These are phyloP conservation scores for Heliothis virescens DNA, from an alignment of 1,140 invertebrate species.

Conservation along the genomic window DNA sequence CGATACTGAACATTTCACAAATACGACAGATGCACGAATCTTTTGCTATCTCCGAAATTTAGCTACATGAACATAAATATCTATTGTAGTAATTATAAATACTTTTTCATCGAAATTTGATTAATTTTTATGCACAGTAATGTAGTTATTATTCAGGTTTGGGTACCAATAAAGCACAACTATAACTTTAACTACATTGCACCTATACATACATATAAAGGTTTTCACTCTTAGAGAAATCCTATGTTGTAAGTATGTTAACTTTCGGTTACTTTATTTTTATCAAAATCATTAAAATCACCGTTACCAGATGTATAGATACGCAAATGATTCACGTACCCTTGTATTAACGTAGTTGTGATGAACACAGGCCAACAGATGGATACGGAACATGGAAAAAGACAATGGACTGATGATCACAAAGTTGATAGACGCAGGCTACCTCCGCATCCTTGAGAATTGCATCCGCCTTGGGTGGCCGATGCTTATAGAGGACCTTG, in stretches of 20 bases:
- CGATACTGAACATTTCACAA: background rate
- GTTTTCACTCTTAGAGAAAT: no score
- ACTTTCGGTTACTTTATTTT: no score
- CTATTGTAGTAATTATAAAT: no score
- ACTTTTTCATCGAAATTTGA: no score
- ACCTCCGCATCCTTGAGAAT: conserved; percentile 92
- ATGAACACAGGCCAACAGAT: conserved; percentile 91
- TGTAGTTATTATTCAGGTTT: no score
- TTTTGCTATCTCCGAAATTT: background rate
- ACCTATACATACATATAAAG: no score
- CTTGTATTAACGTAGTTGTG: background rate
- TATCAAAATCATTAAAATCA: no score
- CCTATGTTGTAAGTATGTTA: no score
- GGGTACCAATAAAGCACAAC: no score
- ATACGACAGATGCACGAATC: background rate
- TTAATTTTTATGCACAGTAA: no score
- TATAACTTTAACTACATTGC: no score
- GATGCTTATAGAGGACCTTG: conserved; percentile 93
- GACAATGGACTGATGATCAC: conserved; percentile 91
- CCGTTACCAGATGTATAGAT: background rate
- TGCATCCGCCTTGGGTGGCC: conserved; percentile 93
- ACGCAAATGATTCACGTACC: background rate
- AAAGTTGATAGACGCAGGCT: conserved; percentile 91
- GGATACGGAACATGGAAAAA: conserved; percentile 94
- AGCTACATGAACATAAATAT: no score